phyloP scores from a whole-genome alignment of 92 coral and sea anemone genomes.

The Porites evermanni region DNA sequence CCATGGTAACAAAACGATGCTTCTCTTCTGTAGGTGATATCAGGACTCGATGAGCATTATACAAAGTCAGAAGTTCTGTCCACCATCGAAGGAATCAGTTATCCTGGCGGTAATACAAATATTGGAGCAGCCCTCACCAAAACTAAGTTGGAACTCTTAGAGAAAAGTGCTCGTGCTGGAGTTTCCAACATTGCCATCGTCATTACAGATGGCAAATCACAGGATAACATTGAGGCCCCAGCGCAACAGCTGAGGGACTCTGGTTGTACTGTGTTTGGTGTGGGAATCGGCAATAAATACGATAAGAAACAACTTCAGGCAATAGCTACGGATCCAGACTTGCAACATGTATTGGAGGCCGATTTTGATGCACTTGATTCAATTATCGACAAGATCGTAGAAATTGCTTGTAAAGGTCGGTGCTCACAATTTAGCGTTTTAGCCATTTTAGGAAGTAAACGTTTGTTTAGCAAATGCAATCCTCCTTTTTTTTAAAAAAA shows the following conservation, averaged over 20 bases:
- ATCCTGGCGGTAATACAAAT: conserved; percentile 56
- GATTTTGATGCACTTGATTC: conserved; percentile 38
- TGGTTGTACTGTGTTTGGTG: conserved; percentile 59
- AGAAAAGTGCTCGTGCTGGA: conserved; percentile 47
- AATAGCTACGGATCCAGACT: conserved; percentile 83
- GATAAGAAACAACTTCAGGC: conserved; percentile 57
- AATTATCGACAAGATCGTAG: conserved; percentile 33
- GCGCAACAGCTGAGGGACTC: conserved; percentile 71
- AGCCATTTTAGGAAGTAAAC: too few species aligned
- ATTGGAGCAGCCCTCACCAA: conserved; percentile 69
- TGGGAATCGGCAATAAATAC: conserved; percentile 65
- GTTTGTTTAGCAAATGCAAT: too few species aligned
- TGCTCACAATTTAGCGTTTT: too few species aligned
- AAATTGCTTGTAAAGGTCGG: conserved; percentile 54
- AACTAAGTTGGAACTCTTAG: conserved; percentile 59
- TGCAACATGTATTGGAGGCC: conserved; percentile 56
- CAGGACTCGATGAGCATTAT: conserved; percentile 45
- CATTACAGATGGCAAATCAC: conserved; percentile 63
- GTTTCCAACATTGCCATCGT: conserved; percentile 64
- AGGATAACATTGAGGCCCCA: conserved; percentile 47
- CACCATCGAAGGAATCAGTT: conserved; percentile 31
- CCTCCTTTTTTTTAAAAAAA: too few species aligned
- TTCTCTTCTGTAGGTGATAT: not conserved
- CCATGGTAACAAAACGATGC: not conserved
- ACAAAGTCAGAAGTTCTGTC: conserved; percentile 3